Evolutionary conservation across 1,140 invertebrate genomes (phyloP).

Genomic region (Drosophila lacertosa): DNA sequence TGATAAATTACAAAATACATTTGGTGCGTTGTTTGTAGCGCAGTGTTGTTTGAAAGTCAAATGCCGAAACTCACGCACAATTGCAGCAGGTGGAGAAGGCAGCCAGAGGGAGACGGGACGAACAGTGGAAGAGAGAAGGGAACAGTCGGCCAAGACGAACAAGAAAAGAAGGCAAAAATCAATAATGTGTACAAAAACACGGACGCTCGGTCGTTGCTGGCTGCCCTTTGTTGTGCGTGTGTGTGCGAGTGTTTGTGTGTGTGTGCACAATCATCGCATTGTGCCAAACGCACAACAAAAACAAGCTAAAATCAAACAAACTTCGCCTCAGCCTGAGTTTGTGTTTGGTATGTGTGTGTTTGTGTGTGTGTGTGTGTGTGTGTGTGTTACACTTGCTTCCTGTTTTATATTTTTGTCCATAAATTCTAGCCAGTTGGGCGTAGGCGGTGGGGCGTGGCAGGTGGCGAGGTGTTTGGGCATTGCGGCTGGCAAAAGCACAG

Average conservation of each 20-base stretch:
- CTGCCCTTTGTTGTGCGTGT: constrained; percentile 30
- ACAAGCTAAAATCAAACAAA: constrained; percentile 68
- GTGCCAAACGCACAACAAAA: constrained; percentile 51
- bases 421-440: constrained; percentile 70
- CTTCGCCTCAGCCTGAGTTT: constrained; percentile 40
- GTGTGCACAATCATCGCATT: constrained; percentile 63
- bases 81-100: constrained; percentile 34
- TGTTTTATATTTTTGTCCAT: constrained; percentile 74
- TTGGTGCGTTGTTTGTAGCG: constrained; percentile 12
- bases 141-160: constrained; percentile 21
- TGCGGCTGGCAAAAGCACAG: constrained; percentile 74
- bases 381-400: constrained; percentile 48
- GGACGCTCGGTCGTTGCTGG: constrained; percentile 49
- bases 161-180: constrained; percentile 65
- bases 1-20: neutral
- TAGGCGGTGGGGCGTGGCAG: neutral
- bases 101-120: neutral
- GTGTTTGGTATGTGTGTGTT: constrained; percentile 27
- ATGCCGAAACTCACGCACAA: constrained; percentile 66
- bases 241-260: constrained; percentile 5
- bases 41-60: constrained; percentile 51
- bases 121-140: neutral
- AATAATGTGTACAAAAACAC: constrained; percentile 76
- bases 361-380: constrained; percentile 27
- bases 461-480: constrained; percentile 53